Evolutionary conservation across 2,113 vertebrate species (phyloP), one percentile per base, ranked within the genome.

Genomic region (Excalfactoria chinensis): DNA sequence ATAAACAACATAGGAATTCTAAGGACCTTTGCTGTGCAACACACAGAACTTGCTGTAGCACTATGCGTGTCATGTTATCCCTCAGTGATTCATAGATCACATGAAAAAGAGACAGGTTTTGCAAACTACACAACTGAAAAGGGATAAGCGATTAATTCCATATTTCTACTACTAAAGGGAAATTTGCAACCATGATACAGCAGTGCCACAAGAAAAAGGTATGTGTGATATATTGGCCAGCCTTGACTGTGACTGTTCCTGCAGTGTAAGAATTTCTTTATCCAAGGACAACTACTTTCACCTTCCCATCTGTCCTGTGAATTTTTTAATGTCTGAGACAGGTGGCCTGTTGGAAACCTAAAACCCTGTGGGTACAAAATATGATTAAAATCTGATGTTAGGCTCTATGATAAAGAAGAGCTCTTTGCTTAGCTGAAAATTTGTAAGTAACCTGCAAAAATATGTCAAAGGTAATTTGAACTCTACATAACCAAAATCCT

Each of bases 281-380:
- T 98, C 97, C 98, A 98, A 98, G 98, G 98, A 98, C 98, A 98
- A 97, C 97, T 97, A 96, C 96, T 97, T 98, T 98, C 98, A 98
- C 98, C 98, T 98, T 98, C 97, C 98, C 98, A 98, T 98, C 98
- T 98, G 98, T 98, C 98, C 98, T 98, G 97, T 97, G 98, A 97
- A 98, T 98, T 98, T 98, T 97, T 97, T 98, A 98, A 98, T 98
- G 98, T 97, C 97, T 97, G 96, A 98, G 98, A 98, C 98, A 99
- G 98, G 98, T 98, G 98, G 98, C 97, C 96, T 97, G 97, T 97
- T 97, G 97, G 97, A 98, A 98, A 98, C 96, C 97, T 97, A 98
- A 98, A 98, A 97, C 97, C 98, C 98, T 97, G 93, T 94, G 98
- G 98, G 98, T 98, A 98, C 97, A 96, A 98, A 97, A 98, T 98